Percentiles rank a stretch among this genome's conserved stretches.
phyloP scores from a whole-genome alignment of 2,113 vertebrate species.

The Tiliqua scincoides region DNA sequence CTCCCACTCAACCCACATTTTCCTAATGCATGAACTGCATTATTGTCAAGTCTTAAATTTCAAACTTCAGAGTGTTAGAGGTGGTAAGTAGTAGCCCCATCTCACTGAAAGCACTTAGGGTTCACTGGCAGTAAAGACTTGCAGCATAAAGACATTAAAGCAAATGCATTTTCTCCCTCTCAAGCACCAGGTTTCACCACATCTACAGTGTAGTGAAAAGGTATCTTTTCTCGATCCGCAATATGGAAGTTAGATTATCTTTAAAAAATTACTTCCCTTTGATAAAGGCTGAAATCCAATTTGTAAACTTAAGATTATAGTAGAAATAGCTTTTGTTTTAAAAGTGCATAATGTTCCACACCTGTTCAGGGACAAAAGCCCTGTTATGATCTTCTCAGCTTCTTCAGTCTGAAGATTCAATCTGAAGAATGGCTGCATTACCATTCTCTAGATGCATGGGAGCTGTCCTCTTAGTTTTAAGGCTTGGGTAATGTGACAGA shows the following conservation, averaged over 20 bases:
- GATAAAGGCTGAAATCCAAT: background rate
- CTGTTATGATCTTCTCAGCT: background rate
- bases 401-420: background rate
- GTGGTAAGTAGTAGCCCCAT: constrained; percentile 37
- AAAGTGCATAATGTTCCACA: background rate
- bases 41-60: constrained; percentile 44
- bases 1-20: constrained; percentile 33
- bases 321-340: background rate
- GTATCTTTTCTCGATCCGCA: background rate
- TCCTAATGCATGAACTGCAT: constrained; percentile 35
- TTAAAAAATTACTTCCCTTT: background rate
- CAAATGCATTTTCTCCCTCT: constrained; percentile 51
- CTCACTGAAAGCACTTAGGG: constrained; percentile 36
- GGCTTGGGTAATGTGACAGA: background rate
- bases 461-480: background rate
- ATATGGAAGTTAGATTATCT: background rate
- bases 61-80: constrained; percentile 20
- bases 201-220: constrained; percentile 37
- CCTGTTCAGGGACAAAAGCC: background rate
- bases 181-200: constrained; percentile 34
- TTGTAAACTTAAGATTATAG: background rate
- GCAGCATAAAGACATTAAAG: constrained; percentile 41
- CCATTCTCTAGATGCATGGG: background rate
- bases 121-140: constrained; percentile 44
- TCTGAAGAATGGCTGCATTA: too few species aligned